Evolutionary conservation across 1,140 invertebrate species (phyloP), one percentile per base, ranked within the genome.

Genomic region (Pomacea maculata): DNA sequence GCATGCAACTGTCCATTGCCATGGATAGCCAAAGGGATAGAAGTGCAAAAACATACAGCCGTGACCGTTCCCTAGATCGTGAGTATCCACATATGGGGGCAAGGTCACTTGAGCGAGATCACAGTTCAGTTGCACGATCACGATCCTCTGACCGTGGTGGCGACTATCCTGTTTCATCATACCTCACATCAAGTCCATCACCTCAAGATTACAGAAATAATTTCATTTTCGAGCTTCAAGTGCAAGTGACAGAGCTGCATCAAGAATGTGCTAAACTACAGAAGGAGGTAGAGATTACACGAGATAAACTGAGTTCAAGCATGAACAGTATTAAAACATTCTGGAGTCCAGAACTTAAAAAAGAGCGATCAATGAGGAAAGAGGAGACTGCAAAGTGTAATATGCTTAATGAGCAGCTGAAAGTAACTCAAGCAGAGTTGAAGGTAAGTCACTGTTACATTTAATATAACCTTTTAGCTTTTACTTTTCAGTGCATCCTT

Each of bases 251-350:
- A 85, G 97, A 99, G 90, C 93, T 99, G 81, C 97, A 99, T 89
- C 94, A 96, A n/a, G 98, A 99, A 92, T 94, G 99, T 88, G 96
- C 95, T n/a, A 97, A 96, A 90, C 93, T 99, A 68, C 98, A 99
- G 92, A 96, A 98, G 89, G 98, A 99, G 89, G 94, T 99, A 85
- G 97, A 99, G 92, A 93, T 98, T 83, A 98, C 97, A 80, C 99
- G 99, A 92, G 97, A 99, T 92, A 99, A 99, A 92, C 93, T 99
- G 82, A 97, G 97, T 88, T 99, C 98, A 88, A 97, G 96, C 87
- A 99, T 99, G 98, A 98, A 99, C 92, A 98, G 96, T 92, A 99
- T 99, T 90, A 99, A 99, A 92, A 99, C 98, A 17, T 99, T 99
- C 92, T 99, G 98, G 98, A 98, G 97, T 91, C 98, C 98, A 0